Evolutionary conservation across 1,140 invertebrate genomes (phyloP), one percentile per base, ranked within the genome.

Genomic region (Caenorhabditis tropicalis): DNA sequence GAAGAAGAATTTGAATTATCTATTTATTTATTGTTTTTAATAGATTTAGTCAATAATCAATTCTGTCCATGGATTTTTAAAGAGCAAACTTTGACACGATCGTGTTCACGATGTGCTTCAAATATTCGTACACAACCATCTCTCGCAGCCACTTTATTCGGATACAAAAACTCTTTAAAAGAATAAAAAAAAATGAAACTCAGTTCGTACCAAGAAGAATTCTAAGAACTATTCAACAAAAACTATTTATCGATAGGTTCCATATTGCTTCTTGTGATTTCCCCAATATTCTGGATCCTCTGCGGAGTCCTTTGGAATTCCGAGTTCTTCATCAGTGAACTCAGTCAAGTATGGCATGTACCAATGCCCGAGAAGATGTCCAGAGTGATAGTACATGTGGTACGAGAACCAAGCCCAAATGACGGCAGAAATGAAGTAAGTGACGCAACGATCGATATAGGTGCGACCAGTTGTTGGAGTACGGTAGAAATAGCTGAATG

Each of bases 201-300:
- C 48, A 51, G 48, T 36, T 53, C 29, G 29, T 31, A 33, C 53
- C 33, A 39, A 51, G 21, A 81, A 51, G 19, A 53, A n/a, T 36
- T 2, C 53, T 56, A 81, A n/a, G 24, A 81, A 82, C 49, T 60
- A 79, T 21, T 33, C 27, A 31, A 43, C 27, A 21, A 16, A 2
- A 70, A 51, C 46, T 74, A 85, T 86, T 65, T 89, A 89, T 39
- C 89, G 88, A 46, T 91, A 91, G n/a, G 84, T 86, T 49, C 88
- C 87, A 36, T 90, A 89, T 19, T 84, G 24, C 53, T 86, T 87
- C 31, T 49, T 82, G 82, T 90, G 89, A 79, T 91, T 85, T 33
- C 90, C 90, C 90, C 90, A 91, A 53, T 91, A 91, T 85, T 91
- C 90, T n/a, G 90, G 90, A 89, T 91, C 90, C 10, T 81, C 85